Base-by-base conservation (phyloP, 1,140 invertebrate species). In the Drosophila ambigua region DNA sequence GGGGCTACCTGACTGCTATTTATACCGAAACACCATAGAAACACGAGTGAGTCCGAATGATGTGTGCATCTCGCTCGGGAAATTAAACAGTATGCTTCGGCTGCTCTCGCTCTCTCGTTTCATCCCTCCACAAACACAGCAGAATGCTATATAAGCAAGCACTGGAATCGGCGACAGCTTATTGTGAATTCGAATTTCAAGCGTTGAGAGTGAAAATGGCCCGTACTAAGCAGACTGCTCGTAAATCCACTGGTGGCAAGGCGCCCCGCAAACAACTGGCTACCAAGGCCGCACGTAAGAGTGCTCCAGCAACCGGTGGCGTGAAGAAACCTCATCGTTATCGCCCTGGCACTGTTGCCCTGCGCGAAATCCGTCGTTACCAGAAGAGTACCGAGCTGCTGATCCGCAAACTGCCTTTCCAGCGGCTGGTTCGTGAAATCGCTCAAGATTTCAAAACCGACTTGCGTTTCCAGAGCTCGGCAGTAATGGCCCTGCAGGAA, bases 351-450 rank as follows among this genome's bases (percentile, higher is more conserved):
- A 97, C 96, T n/a, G 96, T 97, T 9, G 96, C 96, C 79, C 94
- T 97, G 50, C 94, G 96, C 92, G 96, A 97, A 93, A 97, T 97
- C 84, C 93, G 96, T 92, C 94, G 96, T 91, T 97, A 97, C 92
- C 96, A 97, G 92, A 97, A 97, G 85, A 95, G 94, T 11, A 97
- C 96, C 20, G 96, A 97, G 91, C 92, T 96, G 92, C 93, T 97
- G 51, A 96, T 97, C 92, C 95, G 95, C 90, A 97, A 97, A 93
- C 92, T 96, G 92, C 96, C 97, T 0, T 97, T 97, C 94, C 96
- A 97, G 91, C 94, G 96, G 57, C 93, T 97, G 61, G 96, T 97
- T 15, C 94, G 96, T 93, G 96, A 97, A 95, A 97, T 97, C 77
- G 96, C 96, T 23, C 96, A 97, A 85, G 96, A 97, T 92, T 95